Base-by-base conservation (phyloP, 2,113 vertebrate genomes). In the Oxygymnocypris stewartii region DNA sequence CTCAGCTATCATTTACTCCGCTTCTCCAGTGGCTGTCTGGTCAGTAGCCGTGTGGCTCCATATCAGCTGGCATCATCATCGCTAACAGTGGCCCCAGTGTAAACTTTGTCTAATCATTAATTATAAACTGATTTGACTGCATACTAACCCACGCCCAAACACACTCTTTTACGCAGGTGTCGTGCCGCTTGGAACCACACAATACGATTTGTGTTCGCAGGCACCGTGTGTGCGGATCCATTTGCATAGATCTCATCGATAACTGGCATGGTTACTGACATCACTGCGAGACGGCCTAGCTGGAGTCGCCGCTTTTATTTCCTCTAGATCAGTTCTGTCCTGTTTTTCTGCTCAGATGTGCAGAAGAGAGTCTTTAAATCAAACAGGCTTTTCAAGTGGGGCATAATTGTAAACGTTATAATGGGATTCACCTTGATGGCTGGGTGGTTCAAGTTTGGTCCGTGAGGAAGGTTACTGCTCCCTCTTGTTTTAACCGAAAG, bases 31-130 rank as follows among this genome's bases (percentile, higher is more conserved):
- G 18, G 16, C 44, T 71, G 59, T 28, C 80, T 69, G 61, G 42
- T 51, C 25, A 82, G 25, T 54, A 20, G 73, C 23, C 0, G 6
- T 28, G 37, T 42, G 5, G 12, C 37, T 18, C 37, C 42, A 2
- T 61, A 65, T 28, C 40, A 47, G n/a, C 37, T 44, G 59, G 37
- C 40, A 37, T 69, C 40, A 35, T 51, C 67, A n/a, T 54, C 20
- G 9, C 57, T 63, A 76, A 79, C 31, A 85, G 25, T 25, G 59
- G 28, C 59, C 61, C 59, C 40, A 85, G 75, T 79, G 63, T 61
- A 59, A 9, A 82, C 79, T 47, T 78, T 81, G 85, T 89, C 77
- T 87, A 87, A 89, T 85, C 69, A 89, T 89, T 87, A 69, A 71
- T 84, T 51, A 13, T 23, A 44, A 81, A 77, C 65, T 44, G 12